Evolutionary conservation across 2,888 invertebrate species (phyloP).

Genomic region (Ichneumoninae sp.): DNA sequence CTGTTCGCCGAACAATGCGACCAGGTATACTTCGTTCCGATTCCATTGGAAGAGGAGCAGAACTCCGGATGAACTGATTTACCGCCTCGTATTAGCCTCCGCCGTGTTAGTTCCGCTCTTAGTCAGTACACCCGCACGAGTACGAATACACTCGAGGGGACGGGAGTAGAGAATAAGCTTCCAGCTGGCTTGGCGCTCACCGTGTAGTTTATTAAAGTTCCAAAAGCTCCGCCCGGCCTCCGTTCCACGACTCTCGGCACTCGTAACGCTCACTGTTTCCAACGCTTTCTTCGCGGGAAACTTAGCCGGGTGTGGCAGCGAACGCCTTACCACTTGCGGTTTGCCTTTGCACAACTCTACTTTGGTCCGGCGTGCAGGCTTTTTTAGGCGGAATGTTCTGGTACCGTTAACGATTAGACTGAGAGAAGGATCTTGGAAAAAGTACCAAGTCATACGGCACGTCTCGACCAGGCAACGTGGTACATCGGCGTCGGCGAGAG

Average conservation of each 20-base stretch:
- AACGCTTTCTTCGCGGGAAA: constrained; percentile 11
- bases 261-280: constrained; percentile 55
- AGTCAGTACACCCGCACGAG: background rate
- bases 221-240: constrained; percentile 50
- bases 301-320: background rate
- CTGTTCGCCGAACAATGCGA: constrained; percentile 78
- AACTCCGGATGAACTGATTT: constrained; percentile 74
- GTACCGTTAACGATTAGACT: too few species aligned
- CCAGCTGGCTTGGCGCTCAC: background rate
- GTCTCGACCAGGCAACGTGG: too few species aligned
- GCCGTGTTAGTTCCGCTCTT: constrained; percentile 41
- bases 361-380: too few species aligned
- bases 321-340: background rate
- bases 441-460: too few species aligned
- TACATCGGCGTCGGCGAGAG: too few species aligned
- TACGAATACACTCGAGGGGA: constrained; percentile 2
- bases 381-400: background rate
- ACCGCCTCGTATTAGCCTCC: constrained; percentile 71
- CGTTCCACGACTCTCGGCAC: constrained; percentile 11
- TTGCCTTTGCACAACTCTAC: background rate
- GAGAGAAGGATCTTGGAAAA: too few species aligned
- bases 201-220: constrained; percentile 73
- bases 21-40: constrained; percentile 67
- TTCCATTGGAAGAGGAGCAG: constrained; percentile 64
- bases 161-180: constrained; percentile 12